phyloP scores from a whole-genome alignment of 2,113 vertebrate genomes.

The Gallinago jamesoni region DNA sequence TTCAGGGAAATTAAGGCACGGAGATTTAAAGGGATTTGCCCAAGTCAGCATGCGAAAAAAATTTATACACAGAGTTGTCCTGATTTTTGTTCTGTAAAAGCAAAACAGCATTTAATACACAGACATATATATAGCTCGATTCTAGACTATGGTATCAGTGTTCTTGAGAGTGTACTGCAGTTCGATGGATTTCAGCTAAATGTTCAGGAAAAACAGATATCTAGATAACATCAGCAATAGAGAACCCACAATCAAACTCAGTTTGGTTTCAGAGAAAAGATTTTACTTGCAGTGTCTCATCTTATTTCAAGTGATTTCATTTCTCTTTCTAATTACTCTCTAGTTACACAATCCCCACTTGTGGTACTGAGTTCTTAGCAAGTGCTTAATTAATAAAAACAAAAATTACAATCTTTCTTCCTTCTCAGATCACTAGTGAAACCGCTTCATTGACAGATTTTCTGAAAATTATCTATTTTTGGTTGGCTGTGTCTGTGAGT shows the following conservation, averaged over 20 bases:
- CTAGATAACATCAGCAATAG: neutral
- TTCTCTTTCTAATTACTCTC: conserved; percentile 39
- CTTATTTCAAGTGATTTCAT: conserved; percentile 11
- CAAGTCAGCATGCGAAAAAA: neutral
- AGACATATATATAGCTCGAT: neutral
- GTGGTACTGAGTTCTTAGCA: neutral
- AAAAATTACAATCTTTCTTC: conserved; percentile 9
- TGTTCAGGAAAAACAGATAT: neutral
- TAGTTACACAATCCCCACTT: neutral
- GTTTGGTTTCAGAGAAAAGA: conserved; percentile 24
- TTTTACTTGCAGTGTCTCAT: conserved; percentile 10
- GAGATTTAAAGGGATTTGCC: conserved; percentile 7
- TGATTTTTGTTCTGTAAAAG: neutral
- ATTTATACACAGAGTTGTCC: neutral
- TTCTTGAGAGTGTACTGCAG: neutral
- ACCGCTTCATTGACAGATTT: conserved; percentile 18
- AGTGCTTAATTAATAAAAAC: conserved; percentile 45
- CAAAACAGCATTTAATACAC: neutral
- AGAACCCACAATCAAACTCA: neutral
- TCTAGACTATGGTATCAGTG: neutral
- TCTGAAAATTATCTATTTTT: conserved; percentile 14
- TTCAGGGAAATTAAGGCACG: neutral
- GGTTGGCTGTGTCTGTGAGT: neutral
- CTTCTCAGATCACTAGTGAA: neutral
- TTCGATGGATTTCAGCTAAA: neutral